Percentiles rank a stretch among this genome's conserved stretches.
Evolutionary conservation across 2,888 invertebrate species (phyloP).

Genomic region (Proisotoma minuta): DNA sequence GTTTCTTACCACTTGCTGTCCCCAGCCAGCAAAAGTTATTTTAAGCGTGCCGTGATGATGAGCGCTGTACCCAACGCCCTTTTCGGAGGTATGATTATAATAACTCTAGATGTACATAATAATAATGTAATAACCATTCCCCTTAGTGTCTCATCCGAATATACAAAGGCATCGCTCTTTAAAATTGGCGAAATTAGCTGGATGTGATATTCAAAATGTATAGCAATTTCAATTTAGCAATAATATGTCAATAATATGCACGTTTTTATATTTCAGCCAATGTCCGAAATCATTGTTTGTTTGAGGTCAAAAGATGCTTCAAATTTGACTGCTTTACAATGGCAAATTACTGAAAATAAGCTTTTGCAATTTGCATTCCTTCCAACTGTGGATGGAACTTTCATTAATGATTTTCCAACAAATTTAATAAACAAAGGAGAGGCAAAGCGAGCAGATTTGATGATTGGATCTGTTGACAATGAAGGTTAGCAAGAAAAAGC

Average conservation of each 20-base stretch:
- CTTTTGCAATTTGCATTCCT: slow-evolving; percentile 25
- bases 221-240: not conserved
- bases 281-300: slow-evolving; percentile 25
- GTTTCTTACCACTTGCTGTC: slow-evolving; percentile 30
- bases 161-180: slow-evolving; percentile 10
- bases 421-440: slow-evolving; percentile 19
- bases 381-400: slow-evolving; percentile 29
- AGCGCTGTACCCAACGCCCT: too few relatives aligned
- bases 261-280: too few relatives aligned
- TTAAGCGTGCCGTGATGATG: slow-evolving; percentile 28
- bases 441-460: slow-evolving; percentile 31
- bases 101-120: too few relatives aligned
- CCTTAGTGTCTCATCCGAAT: slow-evolving; percentile 7
- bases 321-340: slow-evolving; percentile 13
- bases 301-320: slow-evolving; percentile 19
- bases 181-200: slow-evolving; percentile 18
- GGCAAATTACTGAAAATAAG: slow-evolving; percentile 18
- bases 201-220: slow-evolving; percentile 17
- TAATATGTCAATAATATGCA: too few relatives aligned
- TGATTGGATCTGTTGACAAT: slow-evolving; percentile 31
- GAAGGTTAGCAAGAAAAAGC: slow-evolving; percentile 27
- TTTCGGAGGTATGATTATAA: too few relatives aligned
- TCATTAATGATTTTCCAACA: slow-evolving; percentile 25
- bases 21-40: slow-evolving; percentile 19
- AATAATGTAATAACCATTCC: too few relatives aligned